A percentile compares a stretch with the other conserved stretches of the same genome.
Conservation (phyloP, 2,888 invertebrate genomes). For the Frankliniella intonsa region DNA sequence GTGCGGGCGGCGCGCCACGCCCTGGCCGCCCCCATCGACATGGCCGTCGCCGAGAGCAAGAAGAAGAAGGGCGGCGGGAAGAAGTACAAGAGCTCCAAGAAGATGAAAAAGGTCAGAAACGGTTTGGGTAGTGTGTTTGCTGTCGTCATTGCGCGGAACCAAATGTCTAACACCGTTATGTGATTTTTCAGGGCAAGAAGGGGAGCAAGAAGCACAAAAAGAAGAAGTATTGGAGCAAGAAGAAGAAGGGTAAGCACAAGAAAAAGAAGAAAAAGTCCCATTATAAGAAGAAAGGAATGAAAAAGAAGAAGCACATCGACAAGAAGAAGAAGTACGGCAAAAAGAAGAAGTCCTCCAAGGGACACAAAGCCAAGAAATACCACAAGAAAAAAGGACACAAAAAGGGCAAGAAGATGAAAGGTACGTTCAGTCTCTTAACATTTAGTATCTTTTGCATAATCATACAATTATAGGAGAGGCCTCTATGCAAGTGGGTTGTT, state of each 20-base stretch:
- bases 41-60: conserved; percentile 3
- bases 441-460: not conserved
- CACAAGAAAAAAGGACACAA: conserved; percentile 24
- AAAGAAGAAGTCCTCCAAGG: conserved; percentile 17
- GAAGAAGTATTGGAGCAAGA: conserved; percentile 18
- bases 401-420: conserved; percentile 16
- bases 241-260: conserved; percentile 25
- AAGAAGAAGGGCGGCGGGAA: conserved; percentile 17
- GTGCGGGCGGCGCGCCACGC: conserved; percentile 1
- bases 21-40: not conserved
- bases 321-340: conserved; percentile 29
- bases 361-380: conserved; percentile 13
- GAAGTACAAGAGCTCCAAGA: conserved; percentile 7
- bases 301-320: conserved; percentile 23
- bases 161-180: not conserved
- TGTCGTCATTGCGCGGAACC: too few species aligned
- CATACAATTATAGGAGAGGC: not conserved
- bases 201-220: not conserved
- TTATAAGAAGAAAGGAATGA: conserved; percentile 10
- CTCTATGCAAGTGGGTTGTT: too few species aligned
- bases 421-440: not conserved
- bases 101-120: not conserved
- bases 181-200: not conserved
- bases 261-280: conserved; percentile 25
- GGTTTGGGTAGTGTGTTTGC: too few species aligned